A percentile compares a stretch with the other conserved stretches of the same genome.
Evolutionary conservation across 2,113 vertebrate species (phyloP).

Genomic region (Dromas ardeola): DNA sequence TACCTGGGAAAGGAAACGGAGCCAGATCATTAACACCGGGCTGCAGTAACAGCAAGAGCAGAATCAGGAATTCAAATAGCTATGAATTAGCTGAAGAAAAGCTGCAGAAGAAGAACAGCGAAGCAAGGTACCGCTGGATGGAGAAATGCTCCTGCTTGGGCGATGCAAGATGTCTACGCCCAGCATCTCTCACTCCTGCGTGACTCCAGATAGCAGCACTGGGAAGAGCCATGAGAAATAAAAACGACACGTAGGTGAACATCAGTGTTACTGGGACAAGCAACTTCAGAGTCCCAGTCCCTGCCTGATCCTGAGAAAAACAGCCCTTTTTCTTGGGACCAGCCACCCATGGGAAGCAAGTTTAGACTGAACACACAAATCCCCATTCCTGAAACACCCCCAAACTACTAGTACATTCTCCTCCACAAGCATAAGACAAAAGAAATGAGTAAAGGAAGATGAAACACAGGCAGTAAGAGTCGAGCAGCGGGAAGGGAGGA

Average conservation of each 20-base stretch:
- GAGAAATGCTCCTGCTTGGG: background rate
- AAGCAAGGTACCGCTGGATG: background rate
- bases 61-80: background rate
- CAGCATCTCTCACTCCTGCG: rapidly evolving
- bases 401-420: background rate
- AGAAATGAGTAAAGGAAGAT: background rate
- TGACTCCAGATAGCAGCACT: background rate
- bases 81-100: background rate
- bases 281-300: background rate
- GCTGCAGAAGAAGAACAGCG: background rate
- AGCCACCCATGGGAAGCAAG: rapidly evolving
- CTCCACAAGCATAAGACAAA: rapidly evolving
- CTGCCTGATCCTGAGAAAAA: background rate
- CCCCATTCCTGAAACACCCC: background rate
- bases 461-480: background rate
- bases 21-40: background rate
- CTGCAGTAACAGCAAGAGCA: background rate
- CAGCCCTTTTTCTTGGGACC: background rate
- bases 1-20: background rate
- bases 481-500: background rate
- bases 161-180: background rate
- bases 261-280: background rate
- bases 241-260: rapidly evolving
- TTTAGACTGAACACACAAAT: background rate
- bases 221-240: background rate